phyloP scores from a whole-genome alignment of 2,888 invertebrate genomes.

The Plebejus melissa region DNA sequence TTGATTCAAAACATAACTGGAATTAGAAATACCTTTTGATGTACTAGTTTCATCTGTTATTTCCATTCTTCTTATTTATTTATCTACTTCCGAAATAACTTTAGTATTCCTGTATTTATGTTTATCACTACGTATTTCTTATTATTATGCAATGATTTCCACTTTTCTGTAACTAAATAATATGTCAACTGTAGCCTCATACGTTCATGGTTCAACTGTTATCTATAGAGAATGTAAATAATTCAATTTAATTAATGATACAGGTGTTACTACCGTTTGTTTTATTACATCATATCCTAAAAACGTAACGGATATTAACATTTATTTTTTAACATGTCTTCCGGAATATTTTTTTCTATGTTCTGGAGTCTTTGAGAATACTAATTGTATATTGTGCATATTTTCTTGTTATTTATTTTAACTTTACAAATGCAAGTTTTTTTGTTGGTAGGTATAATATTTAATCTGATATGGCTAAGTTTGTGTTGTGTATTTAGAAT shows the following conservation, averaged over 20 bases:
- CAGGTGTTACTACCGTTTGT: not conserved
- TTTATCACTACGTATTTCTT: not conserved
- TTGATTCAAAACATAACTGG: not conserved
- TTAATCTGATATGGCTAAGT: too few relatives aligned
- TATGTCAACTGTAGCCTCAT: not conserved
- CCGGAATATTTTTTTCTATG: not conserved
- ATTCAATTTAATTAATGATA: not conserved
- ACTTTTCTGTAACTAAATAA: not conserved
- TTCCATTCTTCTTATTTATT: not conserved
- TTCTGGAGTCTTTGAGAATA: not conserved
- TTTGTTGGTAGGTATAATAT: too few relatives aligned
- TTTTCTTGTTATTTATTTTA: too few relatives aligned
- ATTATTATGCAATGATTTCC: not conserved
- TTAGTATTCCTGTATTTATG: not conserved
- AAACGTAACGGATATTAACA: not conserved
- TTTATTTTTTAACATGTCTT: not conserved
- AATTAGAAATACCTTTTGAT: not conserved
- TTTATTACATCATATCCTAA: not conserved
- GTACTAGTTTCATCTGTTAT: not conserved
- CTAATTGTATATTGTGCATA: too few relatives aligned
- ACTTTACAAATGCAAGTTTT: too few relatives aligned
- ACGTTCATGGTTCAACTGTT: not conserved
- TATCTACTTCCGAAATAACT: not conserved
- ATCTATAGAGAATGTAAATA: not conserved
- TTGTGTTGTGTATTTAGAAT: too few relatives aligned